A percentile compares a stretch with the other conserved stretches of the same genome.
These are phyloP conservation scores for Pinctada fucata DNA, from an alignment of 2,888 invertebrate genomes.

Conservation along the genomic window DNA sequence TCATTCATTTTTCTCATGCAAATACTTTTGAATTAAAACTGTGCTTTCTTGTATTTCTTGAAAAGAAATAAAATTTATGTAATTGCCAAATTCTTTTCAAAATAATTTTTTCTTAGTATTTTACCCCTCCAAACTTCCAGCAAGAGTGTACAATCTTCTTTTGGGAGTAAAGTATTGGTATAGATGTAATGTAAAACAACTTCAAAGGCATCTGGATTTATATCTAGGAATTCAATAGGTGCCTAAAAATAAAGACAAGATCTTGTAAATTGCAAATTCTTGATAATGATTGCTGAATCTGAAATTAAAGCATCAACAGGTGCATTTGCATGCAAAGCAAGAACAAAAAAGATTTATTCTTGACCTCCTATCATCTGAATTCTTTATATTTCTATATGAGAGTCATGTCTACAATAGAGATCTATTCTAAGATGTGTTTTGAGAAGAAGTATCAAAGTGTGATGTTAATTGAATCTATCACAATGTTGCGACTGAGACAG, in stretches of 20 bases:
- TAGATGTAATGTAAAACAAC: slow-evolving; percentile 50
- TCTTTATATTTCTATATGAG: too few relatives aligned
- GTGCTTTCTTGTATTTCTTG: too few relatives aligned
- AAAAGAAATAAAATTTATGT: too few relatives aligned
- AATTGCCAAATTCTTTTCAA: too few relatives aligned
- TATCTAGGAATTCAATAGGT: slow-evolving; percentile 37
- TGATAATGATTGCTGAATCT: slow-evolving; percentile 3
- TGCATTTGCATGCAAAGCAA: neutral
- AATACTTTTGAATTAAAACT: too few relatives aligned
- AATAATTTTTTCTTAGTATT: too few relatives aligned
- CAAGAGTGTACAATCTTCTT: slow-evolving; percentile 30
- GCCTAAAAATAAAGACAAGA: slow-evolving; percentile 14
- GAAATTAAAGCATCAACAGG: neutral
- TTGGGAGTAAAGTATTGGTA: slow-evolving; percentile 45
- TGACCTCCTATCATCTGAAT: neutral
- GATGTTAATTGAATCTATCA: too few relatives aligned
- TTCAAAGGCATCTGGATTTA: slow-evolving; percentile 45
- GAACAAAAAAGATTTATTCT: neutral
- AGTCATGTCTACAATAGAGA: too few relatives aligned
- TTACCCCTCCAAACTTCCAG: slow-evolving; percentile 56
- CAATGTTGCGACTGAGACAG: too few relatives aligned
- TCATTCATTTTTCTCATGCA: too few relatives aligned
- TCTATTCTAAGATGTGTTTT: too few relatives aligned
- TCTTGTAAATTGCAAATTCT: neutral
- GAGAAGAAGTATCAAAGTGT: too few relatives aligned